phyloP scores from a whole-genome alignment of 1,140 invertebrate genomes.

The Calephelis virginiensis region DNA sequence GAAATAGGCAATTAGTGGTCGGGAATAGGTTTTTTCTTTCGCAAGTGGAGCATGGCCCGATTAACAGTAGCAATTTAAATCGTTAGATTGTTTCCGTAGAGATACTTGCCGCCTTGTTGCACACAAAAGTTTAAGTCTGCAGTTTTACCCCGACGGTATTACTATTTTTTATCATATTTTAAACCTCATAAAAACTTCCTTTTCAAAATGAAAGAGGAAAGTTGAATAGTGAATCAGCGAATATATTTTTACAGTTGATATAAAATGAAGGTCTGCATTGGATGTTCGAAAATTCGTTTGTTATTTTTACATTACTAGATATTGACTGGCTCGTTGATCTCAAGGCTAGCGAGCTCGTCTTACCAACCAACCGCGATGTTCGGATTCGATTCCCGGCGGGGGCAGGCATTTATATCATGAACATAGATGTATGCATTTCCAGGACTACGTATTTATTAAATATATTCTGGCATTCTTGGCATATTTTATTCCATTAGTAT shows the following conservation, averaged over 20 bases:
- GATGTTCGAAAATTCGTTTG: too few relatives aligned
- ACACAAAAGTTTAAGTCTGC: conserved; percentile 32
- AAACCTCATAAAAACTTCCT: conserved; percentile 5
- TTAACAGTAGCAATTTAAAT: conserved; percentile 34
- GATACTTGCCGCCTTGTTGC: conserved; percentile 27
- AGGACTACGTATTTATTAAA: too few relatives aligned
- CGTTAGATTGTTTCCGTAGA: conserved; percentile 33
- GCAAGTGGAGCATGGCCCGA: conserved; percentile 29
- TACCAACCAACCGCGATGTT: too few relatives aligned
- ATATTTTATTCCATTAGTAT: background rate
- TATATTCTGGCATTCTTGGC: too few relatives aligned
- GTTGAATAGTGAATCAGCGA: conserved; percentile 2
- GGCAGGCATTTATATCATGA: too few relatives aligned
- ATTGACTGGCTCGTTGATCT: too few relatives aligned
- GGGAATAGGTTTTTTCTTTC: conserved; percentile 30
- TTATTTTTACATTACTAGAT: too few relatives aligned
- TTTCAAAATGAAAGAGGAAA: background rate
- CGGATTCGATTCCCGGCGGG: too few relatives aligned
- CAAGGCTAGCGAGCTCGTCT: background rate
- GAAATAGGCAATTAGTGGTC: conserved; percentile 38
- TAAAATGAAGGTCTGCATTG: background rate
- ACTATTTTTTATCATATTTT: conserved; percentile 19
- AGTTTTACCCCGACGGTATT: conserved; percentile 28
- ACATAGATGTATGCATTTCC: too few relatives aligned
- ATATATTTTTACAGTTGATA: conserved; percentile 7